Base-by-base conservation (phyloP, 1,140 invertebrate species). In the Euwallacea fornicatus region DNA sequence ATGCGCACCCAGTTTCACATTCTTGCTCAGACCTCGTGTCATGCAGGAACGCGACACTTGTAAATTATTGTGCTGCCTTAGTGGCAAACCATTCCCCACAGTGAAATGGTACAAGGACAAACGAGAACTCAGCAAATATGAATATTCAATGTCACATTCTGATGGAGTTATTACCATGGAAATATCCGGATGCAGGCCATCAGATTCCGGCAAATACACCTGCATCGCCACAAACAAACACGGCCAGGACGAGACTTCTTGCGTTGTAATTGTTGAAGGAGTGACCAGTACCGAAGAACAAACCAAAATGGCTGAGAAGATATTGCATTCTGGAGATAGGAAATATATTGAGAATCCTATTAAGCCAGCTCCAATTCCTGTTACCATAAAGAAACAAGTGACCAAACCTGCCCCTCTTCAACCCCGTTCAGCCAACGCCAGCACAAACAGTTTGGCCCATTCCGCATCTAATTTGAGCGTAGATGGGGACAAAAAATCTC, bases 251-350 rank as follows among this genome's bases (percentile, higher is more conserved):
- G 96, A 98, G 85, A 98, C 97, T 2, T 91, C 88, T 55, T 98
- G 96, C 83, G 92, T 96, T 70, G 93, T 99, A 42, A 96, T 97
- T 78, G 96, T 99, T 78, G 97, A 99, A 92, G 96, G 96, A 93
- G 85, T 81, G 79, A 88, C 88, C 74, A 86, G 90, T 79, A 91
- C 90, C 73, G 87, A 88, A 73, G 92, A 94, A 81, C 91, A 94
- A 83, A 87, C 88, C 47, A 87, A 89, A 83, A 84, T 94, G 79
- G 92, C 91, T 71, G 89, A 94, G 84, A 92, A 93, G 83, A 89
- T 94, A 81, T 86, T 95, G 78, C 88, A 94, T 85, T 94, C 93
- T 79, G 92, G 92, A 11, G 92, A 94, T 83, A 88, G 92, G 42
- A 89, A 89, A 76, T 94, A 91, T 76, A 93, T 93, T 75, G 91